Evolutionary conservation across 2,888 invertebrate genomes (phyloP), one percentile per base, ranked within the genome.

Genomic region (Eurytoma adleriae): DNA sequence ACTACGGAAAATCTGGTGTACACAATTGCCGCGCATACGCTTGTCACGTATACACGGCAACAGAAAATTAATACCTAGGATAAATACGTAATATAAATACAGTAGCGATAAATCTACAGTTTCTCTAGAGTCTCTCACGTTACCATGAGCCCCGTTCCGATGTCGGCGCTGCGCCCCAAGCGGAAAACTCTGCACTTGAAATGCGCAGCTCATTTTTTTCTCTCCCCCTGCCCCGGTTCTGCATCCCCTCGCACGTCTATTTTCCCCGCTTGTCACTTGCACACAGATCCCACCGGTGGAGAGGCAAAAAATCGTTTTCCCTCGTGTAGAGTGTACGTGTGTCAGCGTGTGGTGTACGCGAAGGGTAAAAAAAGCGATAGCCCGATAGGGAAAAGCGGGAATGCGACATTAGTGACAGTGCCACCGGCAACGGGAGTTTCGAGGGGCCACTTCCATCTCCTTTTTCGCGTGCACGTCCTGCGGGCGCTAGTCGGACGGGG

Each of bases 341-440:
- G 62, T 50, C 13, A 18, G n/a, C 13, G 27, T 30, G 24, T n/a
- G 30, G 59, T 12, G 30, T 16, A 40, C 18, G 48, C 56, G 27
- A 56, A 18, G 16, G 56, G 16, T 16, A 16, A 7, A 52, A 20
- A 59, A 20, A 48, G n/a, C 59, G 14, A n/a, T n/a, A n/a, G n/a
- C n/a, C n/a, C 56, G 57, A 70, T 16, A 56, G 30, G 10, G n/a
- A 30, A 7, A 27, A n/a, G 5, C 16, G 24, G 27, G 67, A 59
- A 48, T 48, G 59, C 67, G 68, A 56, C 56, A 48, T 68, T 70
- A 59, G 71, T 81, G 78, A 78, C 81, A 81, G 75, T 78, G 81
- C 81, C 78, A 81, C 77, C 74, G 78, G 52, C 75, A 75, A 68
- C 57, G 59, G 52, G 16, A 70, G 67, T 20, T 56, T 66, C 57